A percentile compares a stretch with the other conserved stretches of the same genome.
phyloP scores from a whole-genome alignment of 1,140 invertebrate species.

The Himalopsyche phryganea region DNA sequence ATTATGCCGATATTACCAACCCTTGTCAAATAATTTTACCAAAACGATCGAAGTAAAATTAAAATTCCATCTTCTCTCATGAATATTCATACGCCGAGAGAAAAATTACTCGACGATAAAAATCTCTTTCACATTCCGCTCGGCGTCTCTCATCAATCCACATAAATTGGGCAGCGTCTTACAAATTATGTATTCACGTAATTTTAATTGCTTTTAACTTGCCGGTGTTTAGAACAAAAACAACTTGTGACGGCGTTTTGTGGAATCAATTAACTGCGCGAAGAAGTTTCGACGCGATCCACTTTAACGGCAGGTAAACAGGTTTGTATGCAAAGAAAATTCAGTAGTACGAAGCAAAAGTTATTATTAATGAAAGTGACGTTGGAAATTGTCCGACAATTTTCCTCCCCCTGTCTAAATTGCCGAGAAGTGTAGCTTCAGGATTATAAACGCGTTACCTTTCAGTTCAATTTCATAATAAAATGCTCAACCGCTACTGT shows the following conservation, averaged over 20 bases:
- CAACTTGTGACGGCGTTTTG: slow-evolving; percentile 31
- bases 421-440: no score
- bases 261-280: slow-evolving; percentile 33
- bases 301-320: slow-evolving; percentile 30
- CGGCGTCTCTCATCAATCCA: neutral
- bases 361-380: slow-evolving; percentile 22
- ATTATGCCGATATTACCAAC: neutral
- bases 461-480: no score
- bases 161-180: slow-evolving; percentile 2
- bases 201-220: slow-evolving; percentile 35
- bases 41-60: neutral
- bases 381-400: slow-evolving; percentile 5
- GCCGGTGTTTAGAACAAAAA: slow-evolving; percentile 33
- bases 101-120: neutral
- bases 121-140: slow-evolving; percentile 4
- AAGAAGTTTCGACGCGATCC: slow-evolving; percentile 31
- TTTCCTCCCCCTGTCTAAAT: no score
- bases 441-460: no score
- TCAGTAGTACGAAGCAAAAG: slow-evolving; percentile 11
- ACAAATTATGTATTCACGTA: slow-evolving; percentile 33
- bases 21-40: neutral
- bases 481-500: no score
- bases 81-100: neutral
- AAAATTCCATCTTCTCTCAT: neutral
- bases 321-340: slow-evolving; percentile 25